Evolutionary conservation across 2,113 vertebrate genomes (phyloP).

Genomic region (Sus scrofa): T2T-Sscrofa CM000812.6:221279001-221279500

Average conservation of each 20-base stretch:
- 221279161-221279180: neutral
- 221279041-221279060: neutral
- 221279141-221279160: neutral
- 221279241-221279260: neutral
- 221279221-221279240: neutral
- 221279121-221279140: neutral
- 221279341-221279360: neutral
- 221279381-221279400: no score
- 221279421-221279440: neutral
- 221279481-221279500: neutral
- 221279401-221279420: no score
- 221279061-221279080: neutral
- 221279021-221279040: neutral
- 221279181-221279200: neutral
- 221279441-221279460: neutral
- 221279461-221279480: neutral
- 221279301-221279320: neutral
- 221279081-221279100: neutral
- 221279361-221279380: no score
- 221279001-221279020: neutral
- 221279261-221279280: neutral
- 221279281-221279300: neutral
- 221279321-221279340: neutral
- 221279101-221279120: neutral
- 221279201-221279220: fast-evolving